Evolutionary conservation across 2,888 invertebrate species (phyloP), one percentile per base, ranked within the genome.

Genomic region (Papilio protenor): DNA sequence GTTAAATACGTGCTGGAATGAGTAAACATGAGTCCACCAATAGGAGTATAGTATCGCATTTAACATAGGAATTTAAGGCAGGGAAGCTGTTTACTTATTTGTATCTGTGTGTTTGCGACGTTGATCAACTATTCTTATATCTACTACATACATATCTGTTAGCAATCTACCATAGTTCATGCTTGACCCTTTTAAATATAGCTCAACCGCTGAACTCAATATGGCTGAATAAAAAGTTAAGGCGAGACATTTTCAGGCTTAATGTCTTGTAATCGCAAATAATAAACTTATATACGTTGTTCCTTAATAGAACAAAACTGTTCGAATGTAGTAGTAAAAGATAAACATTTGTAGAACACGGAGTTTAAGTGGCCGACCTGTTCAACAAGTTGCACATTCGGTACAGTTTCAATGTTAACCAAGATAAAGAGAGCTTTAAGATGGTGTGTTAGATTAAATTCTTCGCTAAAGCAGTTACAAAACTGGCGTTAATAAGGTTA

Each of bases 401-500:
- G 49, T 40, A 23, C 33, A 55, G 21, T 23, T 75, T 75, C 10
- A 33, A 45, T 69, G 40, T 75, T 45, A n/a, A 52, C 18, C 47
- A 49, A 66, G 27, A 52, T 66, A 23, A 75, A 52, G n/a, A 66
- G 49, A 72, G 49, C 23, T 8, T 40, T 57, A 59, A 77, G 74
- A 77, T 77, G 23, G 49, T 27, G 23, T 1, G 69, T 27, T 27
- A 59, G 73, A 77, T 77, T 49, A 77, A 77, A 77, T 73, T 73
- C 73, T 70, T 70, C 59, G 61, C 69, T 45, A 59, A 77, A 77
- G 21, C 49, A 49, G 57, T 77, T 69, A 49, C 70, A 16, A 59
- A 74, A 49, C 33, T 57, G 73, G 77, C 73, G 77, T 59, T 73
- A 73, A 77, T 77, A 77, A 77, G 59, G 73, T 77, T 77, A 72